Evolutionary conservation across 2,888 invertebrate genomes (phyloP).

Genomic region (Acronicta alni): DNA sequence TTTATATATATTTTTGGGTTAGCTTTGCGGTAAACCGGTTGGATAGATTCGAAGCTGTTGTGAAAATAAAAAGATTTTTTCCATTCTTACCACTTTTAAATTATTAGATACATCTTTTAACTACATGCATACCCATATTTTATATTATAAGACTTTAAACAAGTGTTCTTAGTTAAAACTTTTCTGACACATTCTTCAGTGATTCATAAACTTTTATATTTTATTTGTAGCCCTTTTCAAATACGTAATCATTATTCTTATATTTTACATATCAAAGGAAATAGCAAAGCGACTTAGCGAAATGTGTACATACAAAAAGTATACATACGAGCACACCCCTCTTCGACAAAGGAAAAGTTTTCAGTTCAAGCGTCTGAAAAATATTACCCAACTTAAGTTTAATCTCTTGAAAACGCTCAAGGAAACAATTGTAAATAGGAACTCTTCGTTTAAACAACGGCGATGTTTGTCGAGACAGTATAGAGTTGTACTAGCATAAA

Average conservation of each 20-base stretch:
- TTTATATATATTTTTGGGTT: slow-evolving; percentile 26
- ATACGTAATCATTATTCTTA: slow-evolving; percentile 13
- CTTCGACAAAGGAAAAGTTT: slow-evolving; percentile 78
- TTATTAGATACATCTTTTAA: no score
- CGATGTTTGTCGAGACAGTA: slow-evolving; percentile 57
- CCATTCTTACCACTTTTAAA: neutral
- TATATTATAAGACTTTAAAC: no score
- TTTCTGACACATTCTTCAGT: no score
- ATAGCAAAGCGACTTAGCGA: slow-evolving; percentile 28
- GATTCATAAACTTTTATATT: no score
- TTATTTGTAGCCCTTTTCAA: slow-evolving; percentile 11
- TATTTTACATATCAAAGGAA: slow-evolving; percentile 5
- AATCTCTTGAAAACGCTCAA: slow-evolving; percentile 82
- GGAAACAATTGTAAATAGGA: slow-evolving; percentile 82
- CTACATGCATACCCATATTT: no score
- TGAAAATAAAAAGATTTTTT: no score
- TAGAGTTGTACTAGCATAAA: slow-evolving; percentile 22
- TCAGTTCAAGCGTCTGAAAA: slow-evolving; percentile 80
- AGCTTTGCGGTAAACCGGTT: slow-evolving; percentile 9
- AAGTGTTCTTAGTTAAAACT: no score
- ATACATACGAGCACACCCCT: slow-evolving; percentile 40
- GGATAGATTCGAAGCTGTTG: neutral
- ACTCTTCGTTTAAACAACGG: slow-evolving; percentile 66
- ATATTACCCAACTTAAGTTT: slow-evolving; percentile 85
- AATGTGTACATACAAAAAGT: slow-evolving; percentile 30